A percentile compares a stretch with the other conserved stretches of the same genome.
phyloP scores from a whole-genome alignment of 2,113 vertebrate species.

The Eurypyga helias region DNA sequence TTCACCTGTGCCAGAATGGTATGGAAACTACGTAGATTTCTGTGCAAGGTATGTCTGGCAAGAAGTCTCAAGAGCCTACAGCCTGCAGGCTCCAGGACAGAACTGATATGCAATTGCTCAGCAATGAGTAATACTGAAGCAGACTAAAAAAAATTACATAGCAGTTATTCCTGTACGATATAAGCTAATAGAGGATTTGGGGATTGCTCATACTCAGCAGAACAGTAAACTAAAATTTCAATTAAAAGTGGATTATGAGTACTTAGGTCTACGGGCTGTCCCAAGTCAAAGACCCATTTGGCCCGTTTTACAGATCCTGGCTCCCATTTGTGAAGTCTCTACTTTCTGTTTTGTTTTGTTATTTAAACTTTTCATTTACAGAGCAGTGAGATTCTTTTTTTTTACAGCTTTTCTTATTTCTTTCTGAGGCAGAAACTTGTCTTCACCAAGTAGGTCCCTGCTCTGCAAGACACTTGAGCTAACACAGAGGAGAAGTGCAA shows the following conservation, averaged over 20 bases:
- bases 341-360: not conserved
- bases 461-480: not conserved
- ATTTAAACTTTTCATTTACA: not conserved
- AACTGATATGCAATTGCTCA: not conserved
- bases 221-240: constrained; percentile 30
- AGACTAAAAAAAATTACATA: not conserved
- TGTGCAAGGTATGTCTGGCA: not conserved
- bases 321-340: not conserved
- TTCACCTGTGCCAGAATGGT: not conserved
- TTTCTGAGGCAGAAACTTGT: not conserved
- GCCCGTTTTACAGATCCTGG: not conserved
- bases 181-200: not conserved
- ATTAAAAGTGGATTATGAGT: constrained; percentile 8
- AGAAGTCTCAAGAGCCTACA: not conserved
- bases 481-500: not conserved
- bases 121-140: not conserved
- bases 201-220: not conserved
- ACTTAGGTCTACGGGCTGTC: not conserved
- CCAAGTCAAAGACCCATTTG: not conserved
- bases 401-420: not conserved
- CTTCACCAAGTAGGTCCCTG: not conserved
- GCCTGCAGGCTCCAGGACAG: not conserved
- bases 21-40: not conserved
- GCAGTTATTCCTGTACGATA: not conserved
- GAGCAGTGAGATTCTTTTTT: not conserved